phyloP scores from a whole-genome alignment of 2,888 invertebrate species.

The Therioaphis trifolii region DNA sequence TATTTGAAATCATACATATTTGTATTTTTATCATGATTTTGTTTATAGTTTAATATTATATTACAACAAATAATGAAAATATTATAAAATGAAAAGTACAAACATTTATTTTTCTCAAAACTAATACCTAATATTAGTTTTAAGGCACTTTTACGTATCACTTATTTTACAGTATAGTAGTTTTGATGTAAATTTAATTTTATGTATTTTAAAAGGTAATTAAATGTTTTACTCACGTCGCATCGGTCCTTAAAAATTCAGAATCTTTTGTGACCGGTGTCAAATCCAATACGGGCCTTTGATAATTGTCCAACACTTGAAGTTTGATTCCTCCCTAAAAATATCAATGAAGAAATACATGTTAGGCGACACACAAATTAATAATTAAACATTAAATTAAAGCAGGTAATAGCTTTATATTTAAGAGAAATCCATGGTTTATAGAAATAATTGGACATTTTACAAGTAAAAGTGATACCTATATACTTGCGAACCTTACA shows the following conservation, averaged over 20 bases:
- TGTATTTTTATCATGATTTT: too few relatives aligned
- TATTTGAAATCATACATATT: too few relatives aligned
- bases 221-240: conserved; percentile 78
- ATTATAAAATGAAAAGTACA: too few relatives aligned
- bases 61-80: too few relatives aligned
- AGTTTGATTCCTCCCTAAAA: conserved; percentile 91
- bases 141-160: too few relatives aligned
- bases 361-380: not conserved
- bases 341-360: conserved; percentile 60
- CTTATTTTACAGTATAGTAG: too few relatives aligned
- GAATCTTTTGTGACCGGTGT: conserved; percentile 84
- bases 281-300: conserved; percentile 84
- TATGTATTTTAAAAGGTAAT: too few relatives aligned
- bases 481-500: conserved; percentile 1
- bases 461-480: conserved; percentile 20
- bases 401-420: not conserved
- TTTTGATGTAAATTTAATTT: too few relatives aligned
- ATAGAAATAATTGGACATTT: conserved; percentile 32
- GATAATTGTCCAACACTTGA: conserved; percentile 85
- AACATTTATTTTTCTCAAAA: too few relatives aligned
- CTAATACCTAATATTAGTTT: too few relatives aligned
- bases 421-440: conserved; percentile 8
- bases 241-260: conserved; percentile 84
- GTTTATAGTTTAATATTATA: too few relatives aligned
- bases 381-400: conserved; percentile 33